phyloP scores from a whole-genome alignment of 2,888 invertebrate genomes.

The Rhogogaster chlorosoma region DNA sequence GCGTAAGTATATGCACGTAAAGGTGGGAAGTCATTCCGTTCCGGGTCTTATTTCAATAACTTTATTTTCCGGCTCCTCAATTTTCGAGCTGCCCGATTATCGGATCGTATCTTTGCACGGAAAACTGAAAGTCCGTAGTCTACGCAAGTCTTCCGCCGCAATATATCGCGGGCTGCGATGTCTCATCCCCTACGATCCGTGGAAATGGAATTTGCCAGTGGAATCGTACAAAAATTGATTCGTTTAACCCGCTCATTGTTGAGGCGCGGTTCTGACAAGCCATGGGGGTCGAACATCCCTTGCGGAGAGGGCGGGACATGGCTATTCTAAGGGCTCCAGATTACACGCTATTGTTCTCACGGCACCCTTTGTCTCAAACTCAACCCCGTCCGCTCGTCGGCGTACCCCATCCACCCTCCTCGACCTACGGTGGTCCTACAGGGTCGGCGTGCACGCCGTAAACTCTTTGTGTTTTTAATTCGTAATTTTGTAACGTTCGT shows the following conservation, averaged over 20 bases:
- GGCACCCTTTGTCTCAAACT: conserved; percentile 75
- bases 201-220: conserved; percentile 71
- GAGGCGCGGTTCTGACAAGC: conserved; percentile 64
- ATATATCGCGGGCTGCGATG: background rate
- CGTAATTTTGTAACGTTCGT: conserved; percentile 72
- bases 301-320: conserved; percentile 55
- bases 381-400: conserved; percentile 47
- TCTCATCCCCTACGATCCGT: conserved; percentile 49
- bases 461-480: conserved; percentile 74
- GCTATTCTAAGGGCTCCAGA: conserved; percentile 75
- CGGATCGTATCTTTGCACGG: background rate
- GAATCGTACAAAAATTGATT: conserved; percentile 74
- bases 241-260: conserved; percentile 73
- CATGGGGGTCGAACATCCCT: conserved; percentile 51
- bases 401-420: conserved; percentile 48
- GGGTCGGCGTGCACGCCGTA: conserved; percentile 54
- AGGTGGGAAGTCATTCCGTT: conserved; percentile 3
- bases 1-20: background rate
- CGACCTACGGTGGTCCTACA: conserved; percentile 46
- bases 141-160: background rate
- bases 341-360: conserved; percentile 76
- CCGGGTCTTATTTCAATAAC: background rate
- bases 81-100: background rate
- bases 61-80: background rate
- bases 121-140: background rate